Evolutionary conservation across 2,888 invertebrate genomes (phyloP).

Genomic region (Tryphoninae sp.): DNA sequence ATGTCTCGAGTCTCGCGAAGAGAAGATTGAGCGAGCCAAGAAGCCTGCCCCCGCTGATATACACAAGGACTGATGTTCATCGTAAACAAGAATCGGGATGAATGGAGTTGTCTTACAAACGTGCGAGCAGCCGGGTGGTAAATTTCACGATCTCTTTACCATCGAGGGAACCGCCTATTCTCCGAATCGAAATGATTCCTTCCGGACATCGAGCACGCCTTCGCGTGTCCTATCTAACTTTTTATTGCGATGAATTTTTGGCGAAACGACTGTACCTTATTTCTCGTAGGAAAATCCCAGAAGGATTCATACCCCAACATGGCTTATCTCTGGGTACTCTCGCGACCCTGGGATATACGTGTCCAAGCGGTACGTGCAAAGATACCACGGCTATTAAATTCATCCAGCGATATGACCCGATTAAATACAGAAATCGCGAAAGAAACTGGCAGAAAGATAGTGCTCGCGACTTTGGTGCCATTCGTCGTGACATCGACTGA

Average conservation of each 20-base stretch:
- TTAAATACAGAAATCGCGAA: slow-evolving; percentile 24
- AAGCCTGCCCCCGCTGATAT: slow-evolving; percentile 21
- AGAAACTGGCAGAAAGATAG: not conserved
- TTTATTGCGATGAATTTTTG: not conserved
- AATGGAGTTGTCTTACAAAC: not conserved
- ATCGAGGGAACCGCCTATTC: not conserved
- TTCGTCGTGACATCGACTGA: too few species aligned
- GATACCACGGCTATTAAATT: slow-evolving; percentile 26
- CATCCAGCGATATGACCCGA: slow-evolving; percentile 17
- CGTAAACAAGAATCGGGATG: not conserved
- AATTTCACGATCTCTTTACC: not conserved
- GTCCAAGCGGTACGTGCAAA: slow-evolving; percentile 33
- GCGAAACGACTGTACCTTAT: not conserved
- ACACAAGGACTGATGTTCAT: slow-evolving; percentile 9
- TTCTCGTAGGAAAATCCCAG: slow-evolving; percentile 10
- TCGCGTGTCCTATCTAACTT: not conserved
- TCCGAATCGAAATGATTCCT: too few species aligned
- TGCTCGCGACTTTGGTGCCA: too few species aligned
- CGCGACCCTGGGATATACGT: slow-evolving; percentile 37
- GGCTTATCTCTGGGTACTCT: slow-evolving; percentile 26
- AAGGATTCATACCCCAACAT: not conserved
- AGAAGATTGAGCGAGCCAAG: slow-evolving; percentile 10
- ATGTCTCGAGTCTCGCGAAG: slow-evolving; percentile 48
- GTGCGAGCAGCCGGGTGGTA: slow-evolving; percentile 13
- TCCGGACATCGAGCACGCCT: too few species aligned